Evolutionary conservation across 2,797 vertebrate genomes (phyloP).

Genomic region (Acanthurus tractus): DNA sequence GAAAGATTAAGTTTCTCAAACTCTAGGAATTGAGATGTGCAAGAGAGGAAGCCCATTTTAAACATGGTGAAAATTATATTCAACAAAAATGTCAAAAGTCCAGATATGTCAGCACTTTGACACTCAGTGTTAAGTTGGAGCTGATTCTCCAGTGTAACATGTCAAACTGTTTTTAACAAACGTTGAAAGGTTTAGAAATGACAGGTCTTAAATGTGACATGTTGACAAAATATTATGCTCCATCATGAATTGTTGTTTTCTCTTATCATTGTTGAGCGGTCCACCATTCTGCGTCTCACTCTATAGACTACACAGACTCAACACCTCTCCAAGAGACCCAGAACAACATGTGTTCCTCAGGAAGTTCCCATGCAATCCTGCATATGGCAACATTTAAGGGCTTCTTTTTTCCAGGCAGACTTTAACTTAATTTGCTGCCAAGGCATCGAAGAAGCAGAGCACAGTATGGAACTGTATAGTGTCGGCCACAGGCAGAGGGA

Average conservation of each 20-base stretch:
- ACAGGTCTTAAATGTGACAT: constrained; percentile 63
- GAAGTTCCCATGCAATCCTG: constrained; percentile 90
- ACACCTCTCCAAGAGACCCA: constrained; percentile 85
- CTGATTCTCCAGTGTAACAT: constrained; percentile 41
- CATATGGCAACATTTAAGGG: constrained; percentile 91
- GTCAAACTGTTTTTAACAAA: constrained; percentile 41
- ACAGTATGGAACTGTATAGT: constrained; percentile 83
- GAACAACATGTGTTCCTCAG: constrained; percentile 88
- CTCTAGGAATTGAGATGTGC: constrained; percentile 21
- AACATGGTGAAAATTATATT: constrained; percentile 7
- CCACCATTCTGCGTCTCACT: constrained; percentile 62
- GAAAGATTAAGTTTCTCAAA: constrained; percentile 43
- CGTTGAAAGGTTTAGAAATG: constrained; percentile 28
- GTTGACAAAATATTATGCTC: constrained; percentile 67
- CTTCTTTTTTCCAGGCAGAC: constrained; percentile 87
- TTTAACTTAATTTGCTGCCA: constrained; percentile 89
- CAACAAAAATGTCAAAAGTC: constrained; percentile 22
- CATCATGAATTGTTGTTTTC: constrained; percentile 61
- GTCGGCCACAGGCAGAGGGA: constrained; percentile 73
- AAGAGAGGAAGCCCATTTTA: constrained; percentile 15
- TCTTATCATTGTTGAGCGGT: constrained; percentile 68
- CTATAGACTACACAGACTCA: constrained; percentile 81
- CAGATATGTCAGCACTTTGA: constrained; percentile 44
- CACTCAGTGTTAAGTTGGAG: constrained; percentile 25
- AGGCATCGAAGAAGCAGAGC: constrained; percentile 84